Percentiles rank a stretch among this genome's conserved stretches.
These are phyloP conservation scores for Suricata suricatta DNA, from an alignment of 2,113 vertebrate species.

Conservation along the genomic window DNA sequence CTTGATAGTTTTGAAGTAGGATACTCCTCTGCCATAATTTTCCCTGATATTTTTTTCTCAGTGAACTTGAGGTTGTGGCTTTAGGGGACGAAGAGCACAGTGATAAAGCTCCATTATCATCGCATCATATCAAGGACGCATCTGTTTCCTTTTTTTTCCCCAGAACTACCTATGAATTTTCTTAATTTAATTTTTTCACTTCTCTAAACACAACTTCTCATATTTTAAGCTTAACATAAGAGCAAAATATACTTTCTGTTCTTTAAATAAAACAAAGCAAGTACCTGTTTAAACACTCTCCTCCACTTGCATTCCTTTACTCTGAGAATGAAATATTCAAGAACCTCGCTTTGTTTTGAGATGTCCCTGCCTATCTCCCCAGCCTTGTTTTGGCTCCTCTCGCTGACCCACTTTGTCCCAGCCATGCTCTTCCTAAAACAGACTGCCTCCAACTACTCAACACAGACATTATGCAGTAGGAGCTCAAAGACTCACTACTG, in stretches of 20 bases:
- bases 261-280: background rate
- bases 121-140: background rate
- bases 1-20: background rate
- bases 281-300: background rate
- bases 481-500: background rate
- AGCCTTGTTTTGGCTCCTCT: background rate
- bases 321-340: background rate
- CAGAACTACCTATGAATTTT: background rate
- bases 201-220: background rate
- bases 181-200: background rate
- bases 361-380: background rate
- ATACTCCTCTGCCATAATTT: background rate
- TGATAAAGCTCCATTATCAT: background rate
- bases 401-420: background rate
- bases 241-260: background rate
- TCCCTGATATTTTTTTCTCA: background rate
- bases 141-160: background rate
- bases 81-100: background rate
- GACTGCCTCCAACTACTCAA: background rate
- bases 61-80: background rate
- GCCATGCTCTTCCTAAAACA: background rate
- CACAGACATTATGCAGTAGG: accelerated
- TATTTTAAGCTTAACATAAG: background rate
- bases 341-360: background rate
- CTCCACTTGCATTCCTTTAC: background rate